Percentiles rank a stretch among this genome's conserved stretches.
These are phyloP conservation scores for Poeciliopsis turrubarensis DNA, from an alignment of 2,113 vertebrate species.

Conservation along the genomic window DNA sequence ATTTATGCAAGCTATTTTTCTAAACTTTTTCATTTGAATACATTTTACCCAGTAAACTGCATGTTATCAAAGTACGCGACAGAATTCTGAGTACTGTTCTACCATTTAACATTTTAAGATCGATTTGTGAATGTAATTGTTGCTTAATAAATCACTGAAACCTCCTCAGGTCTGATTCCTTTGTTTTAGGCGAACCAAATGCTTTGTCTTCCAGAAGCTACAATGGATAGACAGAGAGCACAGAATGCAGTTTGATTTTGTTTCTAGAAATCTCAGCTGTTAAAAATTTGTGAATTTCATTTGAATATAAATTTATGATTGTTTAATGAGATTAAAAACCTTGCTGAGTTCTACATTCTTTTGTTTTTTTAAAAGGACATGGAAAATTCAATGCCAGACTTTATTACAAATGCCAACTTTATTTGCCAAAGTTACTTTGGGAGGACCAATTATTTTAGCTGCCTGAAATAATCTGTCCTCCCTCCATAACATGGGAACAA, in stretches of 20 bases:
- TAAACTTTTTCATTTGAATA: slow-evolving; percentile 32
- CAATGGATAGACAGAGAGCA: neutral
- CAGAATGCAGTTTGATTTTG: neutral
- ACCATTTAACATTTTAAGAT: neutral
- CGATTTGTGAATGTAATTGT: slow-evolving; percentile 28
- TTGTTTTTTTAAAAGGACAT: too few relatives aligned
- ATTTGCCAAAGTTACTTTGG: too few relatives aligned
- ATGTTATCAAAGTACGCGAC: slow-evolving; percentile 18
- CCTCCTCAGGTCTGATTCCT: neutral
- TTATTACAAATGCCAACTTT: neutral
- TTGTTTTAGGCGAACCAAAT: neutral
- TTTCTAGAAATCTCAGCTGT: neutral
- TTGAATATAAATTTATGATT: too few relatives aligned
- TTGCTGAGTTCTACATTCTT: too few relatives aligned
- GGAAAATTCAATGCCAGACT: neutral
- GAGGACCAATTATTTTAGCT: too few relatives aligned
- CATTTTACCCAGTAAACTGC: slow-evolving; percentile 20
- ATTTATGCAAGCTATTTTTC: slow-evolving; percentile 63
- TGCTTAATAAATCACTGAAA: slow-evolving; percentile 53
- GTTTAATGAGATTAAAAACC: too few relatives aligned
- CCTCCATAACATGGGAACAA: too few relatives aligned
- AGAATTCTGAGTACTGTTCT: slow-evolving; percentile 5
- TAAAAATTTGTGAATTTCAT: too few relatives aligned
- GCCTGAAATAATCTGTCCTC: too few relatives aligned
- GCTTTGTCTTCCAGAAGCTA: neutral